Evolutionary conservation across 2,888 invertebrate genomes (phyloP).

Genomic region (Carcina quercana): DNA sequence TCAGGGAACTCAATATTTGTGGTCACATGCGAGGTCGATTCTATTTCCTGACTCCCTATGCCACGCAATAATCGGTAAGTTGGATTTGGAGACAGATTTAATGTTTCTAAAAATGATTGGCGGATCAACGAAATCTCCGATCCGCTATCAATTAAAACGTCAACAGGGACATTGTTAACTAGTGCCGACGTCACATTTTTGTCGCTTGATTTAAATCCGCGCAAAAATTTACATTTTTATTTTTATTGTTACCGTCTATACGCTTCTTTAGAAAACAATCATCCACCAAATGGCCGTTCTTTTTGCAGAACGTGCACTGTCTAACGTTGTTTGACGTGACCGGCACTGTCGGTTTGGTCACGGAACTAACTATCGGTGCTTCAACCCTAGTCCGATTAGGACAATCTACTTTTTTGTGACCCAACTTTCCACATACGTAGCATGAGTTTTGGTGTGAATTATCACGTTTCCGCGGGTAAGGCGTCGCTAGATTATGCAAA

Average conservation of each 20-base stretch:
- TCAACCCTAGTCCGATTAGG: too few relatives aligned
- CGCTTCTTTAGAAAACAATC: too few relatives aligned
- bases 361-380: too few relatives aligned
- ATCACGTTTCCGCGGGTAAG: too few relatives aligned
- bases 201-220: neutral
- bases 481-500: too few relatives aligned
- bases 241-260: too few relatives aligned
- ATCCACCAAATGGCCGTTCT: conserved; percentile 7
- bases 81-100: conserved; percentile 5
- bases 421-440: too few relatives aligned
- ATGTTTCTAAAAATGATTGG: conserved; percentile 4
- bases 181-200: conserved; percentile 10
- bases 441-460: too few relatives aligned
- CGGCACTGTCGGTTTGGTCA: too few relatives aligned
- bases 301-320: conserved; percentile 11
- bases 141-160: conserved; percentile 14
- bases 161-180: conserved; percentile 11
- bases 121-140: conserved; percentile 12
- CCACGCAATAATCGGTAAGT: conserved; percentile 10
- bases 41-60: conserved; percentile 13
- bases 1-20: conserved; percentile 11
- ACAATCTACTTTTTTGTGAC: too few relatives aligned
- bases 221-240: conserved; percentile 3
- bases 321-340: too few relatives aligned
- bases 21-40: conserved; percentile 10